phyloP scores from a whole-genome alignment of 2,888 invertebrate genomes.

The Pocota personata region DNA sequence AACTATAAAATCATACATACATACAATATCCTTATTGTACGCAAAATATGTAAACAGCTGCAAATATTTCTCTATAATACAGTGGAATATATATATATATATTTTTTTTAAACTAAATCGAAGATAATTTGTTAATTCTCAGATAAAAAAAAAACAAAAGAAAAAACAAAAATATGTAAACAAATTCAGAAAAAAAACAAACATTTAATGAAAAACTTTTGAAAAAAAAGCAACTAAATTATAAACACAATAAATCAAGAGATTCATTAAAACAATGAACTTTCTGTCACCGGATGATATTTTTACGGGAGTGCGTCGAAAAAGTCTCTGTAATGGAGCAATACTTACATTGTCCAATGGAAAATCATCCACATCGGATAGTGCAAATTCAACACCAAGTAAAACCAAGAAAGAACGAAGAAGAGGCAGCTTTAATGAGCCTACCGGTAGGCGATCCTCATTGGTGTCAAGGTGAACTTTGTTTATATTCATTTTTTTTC shows the following conservation, averaged over 20 bases:
- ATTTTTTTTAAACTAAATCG: neutral
- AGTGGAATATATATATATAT: too few species aligned
- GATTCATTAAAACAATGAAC: conserved; percentile 76
- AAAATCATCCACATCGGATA: conserved; percentile 69
- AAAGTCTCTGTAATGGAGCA: conserved; percentile 80
- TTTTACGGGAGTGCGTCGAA: conserved; percentile 79
- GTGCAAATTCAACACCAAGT: conserved; percentile 75
- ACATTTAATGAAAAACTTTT: neutral
- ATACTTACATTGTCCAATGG: conserved; percentile 76
- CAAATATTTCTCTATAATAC: neutral
- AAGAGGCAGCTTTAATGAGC: conserved; percentile 80
- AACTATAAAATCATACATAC: neutral
- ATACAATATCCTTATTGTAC: conserved; percentile 32
- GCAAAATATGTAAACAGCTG: conserved; percentile 19
- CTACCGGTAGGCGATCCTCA: conserved; percentile 82
- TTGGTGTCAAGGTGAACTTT: conserved; percentile 82
- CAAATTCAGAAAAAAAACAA: conserved; percentile 8
- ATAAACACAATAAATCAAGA: conserved; percentile 18
- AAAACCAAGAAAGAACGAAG: conserved; percentile 79
- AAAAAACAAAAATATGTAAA: conserved; percentile 27
- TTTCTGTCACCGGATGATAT: conserved; percentile 80
- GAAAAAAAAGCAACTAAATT: conserved; percentile 8
- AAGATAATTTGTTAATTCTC: neutral
- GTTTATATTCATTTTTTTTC: neutral
- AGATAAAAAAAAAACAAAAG: neutral